Conservation (phyloP, 2,888 invertebrate genomes). For the Hoplodrina blanda region DNA sequence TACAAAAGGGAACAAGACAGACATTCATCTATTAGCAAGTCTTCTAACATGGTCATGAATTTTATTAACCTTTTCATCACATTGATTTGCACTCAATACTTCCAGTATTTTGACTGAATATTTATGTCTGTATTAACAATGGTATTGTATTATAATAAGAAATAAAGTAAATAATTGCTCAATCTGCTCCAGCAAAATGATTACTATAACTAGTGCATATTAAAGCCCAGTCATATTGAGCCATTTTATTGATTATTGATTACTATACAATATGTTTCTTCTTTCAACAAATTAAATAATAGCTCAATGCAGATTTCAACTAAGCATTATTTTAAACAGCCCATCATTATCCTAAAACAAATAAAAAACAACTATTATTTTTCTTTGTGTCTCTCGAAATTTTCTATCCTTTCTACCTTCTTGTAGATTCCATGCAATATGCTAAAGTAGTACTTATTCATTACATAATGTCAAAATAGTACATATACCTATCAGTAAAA, state of each 20-base stretch:
- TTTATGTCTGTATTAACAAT: not conserved
- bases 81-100: not conserved
- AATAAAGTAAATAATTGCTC: not conserved
- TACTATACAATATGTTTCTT: not conserved
- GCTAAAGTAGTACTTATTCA: not conserved
- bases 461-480: no score
- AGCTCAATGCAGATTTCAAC: not conserved
- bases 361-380: not conserved
- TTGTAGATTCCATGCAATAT: not conserved
- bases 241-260: slow-evolving; percentile 24
- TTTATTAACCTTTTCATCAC: slow-evolving; percentile 1
- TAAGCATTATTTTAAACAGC: not conserved
- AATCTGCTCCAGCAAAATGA: not conserved
- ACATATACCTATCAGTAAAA: no score
- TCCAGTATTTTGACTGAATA: not conserved
- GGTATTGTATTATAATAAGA: not conserved
- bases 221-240: not conserved
- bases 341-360: not conserved
- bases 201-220: not conserved
- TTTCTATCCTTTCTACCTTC: not conserved
- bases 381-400: not conserved
- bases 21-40: not conserved
- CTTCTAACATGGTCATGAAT: not conserved
- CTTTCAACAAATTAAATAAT: not conserved
- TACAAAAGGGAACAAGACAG: slow-evolving; percentile 13